Conservation (phyloP, 2,888 invertebrate species). For the Colostygia pectinataria region DNA sequence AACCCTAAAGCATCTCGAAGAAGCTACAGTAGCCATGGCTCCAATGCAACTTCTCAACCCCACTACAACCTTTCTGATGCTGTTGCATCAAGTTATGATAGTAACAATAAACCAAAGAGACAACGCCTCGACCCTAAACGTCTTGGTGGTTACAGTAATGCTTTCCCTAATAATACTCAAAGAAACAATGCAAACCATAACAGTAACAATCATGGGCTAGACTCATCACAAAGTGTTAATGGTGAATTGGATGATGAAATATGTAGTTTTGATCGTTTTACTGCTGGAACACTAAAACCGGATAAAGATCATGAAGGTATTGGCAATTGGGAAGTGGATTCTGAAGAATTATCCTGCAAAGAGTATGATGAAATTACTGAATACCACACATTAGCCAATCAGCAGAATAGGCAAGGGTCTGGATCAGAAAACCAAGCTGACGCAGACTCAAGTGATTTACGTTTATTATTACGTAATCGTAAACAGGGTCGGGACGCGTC, state of each 20-base stretch:
- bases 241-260: not conserved
- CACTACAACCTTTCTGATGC: not conserved
- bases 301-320: not conserved
- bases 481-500: not conserved
- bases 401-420: not conserved
- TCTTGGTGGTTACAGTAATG: slow-evolving; percentile 14
- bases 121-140: slow-evolving; percentile 1
- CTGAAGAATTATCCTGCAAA: not conserved
- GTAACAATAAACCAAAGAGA: not conserved
- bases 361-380: slow-evolving; percentile 6
- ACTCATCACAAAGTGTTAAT: not conserved
- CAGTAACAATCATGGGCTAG: not conserved
- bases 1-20: not conserved
- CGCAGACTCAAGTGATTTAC: slow-evolving; percentile 8
- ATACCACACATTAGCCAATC: not conserved
- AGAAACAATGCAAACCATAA: too few relatives aligned
- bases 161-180: slow-evolving; percentile 4
- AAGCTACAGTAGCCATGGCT: not conserved
- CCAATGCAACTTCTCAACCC: not conserved
- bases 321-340: not conserved
- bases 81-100: not conserved
- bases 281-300: not conserved
- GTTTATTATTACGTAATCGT: slow-evolving; percentile 13
- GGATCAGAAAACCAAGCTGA: not conserved
- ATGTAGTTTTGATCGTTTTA: not conserved